Percentiles rank a stretch among this genome's conserved stretches.
These are phyloP conservation scores for Nephotettix cincticeps DNA, from an alignment of 1,140 invertebrate genomes.

Conservation along the genomic window DNA sequence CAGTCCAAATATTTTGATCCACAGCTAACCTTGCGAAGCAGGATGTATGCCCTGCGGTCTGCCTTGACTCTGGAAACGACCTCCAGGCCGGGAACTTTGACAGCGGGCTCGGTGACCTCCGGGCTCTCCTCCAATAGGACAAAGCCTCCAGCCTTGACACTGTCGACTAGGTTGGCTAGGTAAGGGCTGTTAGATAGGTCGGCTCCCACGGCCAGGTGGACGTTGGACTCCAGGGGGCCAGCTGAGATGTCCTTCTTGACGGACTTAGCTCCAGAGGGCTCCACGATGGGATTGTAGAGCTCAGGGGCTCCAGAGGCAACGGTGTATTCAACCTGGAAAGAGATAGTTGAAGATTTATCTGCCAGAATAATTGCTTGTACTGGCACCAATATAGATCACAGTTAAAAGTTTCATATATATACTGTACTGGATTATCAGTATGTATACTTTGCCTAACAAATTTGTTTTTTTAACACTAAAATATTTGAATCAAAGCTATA, in stretches of 20 bases:
- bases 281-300: conserved; percentile 50
- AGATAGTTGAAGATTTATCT: no score
- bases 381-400: no score
- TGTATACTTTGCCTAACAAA: no score
- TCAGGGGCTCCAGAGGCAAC: conserved; percentile 47
- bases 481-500: no score
- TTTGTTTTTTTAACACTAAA: no score
- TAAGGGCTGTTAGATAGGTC: conserved; percentile 51
- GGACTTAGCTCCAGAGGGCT: conserved; percentile 57
- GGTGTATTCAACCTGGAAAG: conserved; percentile 46
- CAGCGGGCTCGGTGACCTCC: conserved; percentile 51
- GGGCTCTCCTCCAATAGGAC: conserved; percentile 72
- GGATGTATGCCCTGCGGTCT: conserved; percentile 57
- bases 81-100: conserved; percentile 52
- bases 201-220: conserved; percentile 61
- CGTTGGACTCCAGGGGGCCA: conserved; percentile 58
- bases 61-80: conserved; percentile 56
- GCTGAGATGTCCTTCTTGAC: conserved; percentile 54
- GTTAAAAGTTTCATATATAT: no score
- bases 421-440: no score
- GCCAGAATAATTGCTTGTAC: no score
- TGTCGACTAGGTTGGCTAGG: conserved; percentile 55
- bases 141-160: conserved; percentile 71
- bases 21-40: conserved; percentile 55
- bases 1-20: no score